A percentile compares a stretch with the other conserved stretches of the same genome.
Evolutionary conservation across 2,888 invertebrate species (phyloP).

Genomic region (Athalia cordata): DNA sequence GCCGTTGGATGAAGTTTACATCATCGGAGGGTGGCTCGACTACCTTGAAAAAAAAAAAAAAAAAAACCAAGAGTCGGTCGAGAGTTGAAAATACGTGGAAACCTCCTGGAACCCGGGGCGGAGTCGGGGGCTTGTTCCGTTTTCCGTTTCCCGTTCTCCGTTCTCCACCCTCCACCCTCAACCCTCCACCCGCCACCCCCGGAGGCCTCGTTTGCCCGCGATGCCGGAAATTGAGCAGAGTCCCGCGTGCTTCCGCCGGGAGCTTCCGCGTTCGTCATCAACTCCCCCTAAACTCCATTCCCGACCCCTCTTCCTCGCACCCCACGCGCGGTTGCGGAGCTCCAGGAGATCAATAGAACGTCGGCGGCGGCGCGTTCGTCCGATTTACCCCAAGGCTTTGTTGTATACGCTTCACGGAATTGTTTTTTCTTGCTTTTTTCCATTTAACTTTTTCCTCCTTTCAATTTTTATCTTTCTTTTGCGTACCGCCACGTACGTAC

Average conservation of each 20-base stretch:
- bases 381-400: constrained; percentile 58
- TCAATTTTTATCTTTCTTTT: too few relatives aligned
- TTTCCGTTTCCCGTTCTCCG: constrained; percentile 46
- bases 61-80: not conserved
- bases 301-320: not conserved
- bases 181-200: constrained; percentile 40
- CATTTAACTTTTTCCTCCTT: not conserved
- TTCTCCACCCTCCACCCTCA: not conserved
- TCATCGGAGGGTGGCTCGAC: not conserved
- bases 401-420: constrained; percentile 42
- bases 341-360: constrained; percentile 32
- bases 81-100: constrained; percentile 29
- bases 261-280: constrained; percentile 66
- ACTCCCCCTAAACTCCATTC: constrained; percentile 49
- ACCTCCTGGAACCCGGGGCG: constrained; percentile 46
- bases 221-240: constrained; percentile 65
- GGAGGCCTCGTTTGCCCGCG: constrained; percentile 55
- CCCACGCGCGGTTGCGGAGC: constrained; percentile 27
- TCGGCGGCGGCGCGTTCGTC: constrained; percentile 60
- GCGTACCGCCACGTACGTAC: too few relatives aligned
- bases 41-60: constrained; percentile 18
- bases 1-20: not conserved
- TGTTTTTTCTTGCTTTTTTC: not conserved
- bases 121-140: constrained; percentile 53
- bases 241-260: constrained; percentile 58